Conservation (phyloP, 1,140 invertebrate species). For the Phymorhynchus buccinoides region DNA sequence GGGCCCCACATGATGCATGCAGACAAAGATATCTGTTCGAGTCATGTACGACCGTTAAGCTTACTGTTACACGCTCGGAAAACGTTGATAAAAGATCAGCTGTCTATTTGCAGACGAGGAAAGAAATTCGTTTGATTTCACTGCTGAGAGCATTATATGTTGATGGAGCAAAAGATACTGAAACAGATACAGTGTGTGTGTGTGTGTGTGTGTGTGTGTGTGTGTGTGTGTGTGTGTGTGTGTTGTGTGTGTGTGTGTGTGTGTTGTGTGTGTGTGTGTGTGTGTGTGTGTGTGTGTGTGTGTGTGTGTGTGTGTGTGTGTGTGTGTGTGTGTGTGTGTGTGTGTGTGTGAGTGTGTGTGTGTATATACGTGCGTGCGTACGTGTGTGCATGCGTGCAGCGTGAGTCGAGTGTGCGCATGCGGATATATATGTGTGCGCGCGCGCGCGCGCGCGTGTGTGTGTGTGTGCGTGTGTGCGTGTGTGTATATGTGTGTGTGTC, state of each 20-base stretch:
- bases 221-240: constrained; percentile 28
- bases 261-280: neutral
- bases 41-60: too few species aligned
- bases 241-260: neutral
- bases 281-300: neutral
- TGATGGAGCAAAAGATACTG: too few species aligned
- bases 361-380: neutral
- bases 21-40: too few species aligned
- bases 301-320: constrained; percentile 12
- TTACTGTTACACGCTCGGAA: too few species aligned
- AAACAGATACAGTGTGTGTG: neutral
- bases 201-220: constrained; percentile 7
- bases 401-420: neutral
- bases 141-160: too few species aligned
- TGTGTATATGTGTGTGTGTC: neutral
- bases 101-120: too few species aligned
- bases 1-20: too few species aligned
- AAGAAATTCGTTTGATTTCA: too few species aligned
- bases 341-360: constrained; percentile 7
- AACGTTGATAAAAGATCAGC: too few species aligned
- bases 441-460: too few species aligned
- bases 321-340: constrained; percentile 22
- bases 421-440: too few species aligned
- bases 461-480: neutral
- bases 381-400: neutral